Evolutionary conservation across 2,797 vertebrate genomes (phyloP).

Genomic region (Okamejei kenojei): DNA sequence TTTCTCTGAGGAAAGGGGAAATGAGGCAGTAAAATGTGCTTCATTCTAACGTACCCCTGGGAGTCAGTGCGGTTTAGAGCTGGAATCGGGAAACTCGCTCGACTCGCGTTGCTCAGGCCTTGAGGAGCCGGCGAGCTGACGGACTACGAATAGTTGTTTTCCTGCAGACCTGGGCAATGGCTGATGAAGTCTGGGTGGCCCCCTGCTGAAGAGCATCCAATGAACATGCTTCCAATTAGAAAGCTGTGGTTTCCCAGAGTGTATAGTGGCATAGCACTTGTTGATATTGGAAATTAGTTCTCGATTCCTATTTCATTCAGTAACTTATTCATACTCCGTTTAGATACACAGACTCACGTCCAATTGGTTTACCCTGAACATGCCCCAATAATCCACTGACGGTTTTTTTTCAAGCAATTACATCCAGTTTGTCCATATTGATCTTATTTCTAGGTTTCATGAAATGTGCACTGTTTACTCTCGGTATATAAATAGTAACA

Average conservation of each 20-base stretch:
- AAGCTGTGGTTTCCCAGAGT: background rate
- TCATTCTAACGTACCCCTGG: background rate
- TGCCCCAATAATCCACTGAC: background rate
- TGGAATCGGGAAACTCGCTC: background rate
- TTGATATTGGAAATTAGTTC: constrained; percentile 26
- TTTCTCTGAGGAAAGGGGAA: background rate
- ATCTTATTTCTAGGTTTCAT: background rate
- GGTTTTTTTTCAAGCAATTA: background rate
- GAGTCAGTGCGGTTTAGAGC: background rate
- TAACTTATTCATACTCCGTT: background rate
- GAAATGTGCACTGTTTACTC: background rate
- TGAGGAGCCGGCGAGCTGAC: background rate
- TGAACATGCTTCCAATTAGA: background rate
- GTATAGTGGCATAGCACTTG: background rate
- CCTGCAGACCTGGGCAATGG: background rate
- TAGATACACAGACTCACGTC: background rate
- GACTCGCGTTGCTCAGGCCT: background rate
- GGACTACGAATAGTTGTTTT: background rate
- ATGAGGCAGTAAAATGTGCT: background rate
- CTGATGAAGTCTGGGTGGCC: constrained; percentile 19
- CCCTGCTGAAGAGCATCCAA: background rate
- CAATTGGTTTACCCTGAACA: background rate
- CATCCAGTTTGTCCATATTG: background rate
- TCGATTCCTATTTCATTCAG: background rate
- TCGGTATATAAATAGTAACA: background rate